phyloP scores from a whole-genome alignment of 2,113 vertebrate species.

The Prochilodus magdalenae region DNA sequence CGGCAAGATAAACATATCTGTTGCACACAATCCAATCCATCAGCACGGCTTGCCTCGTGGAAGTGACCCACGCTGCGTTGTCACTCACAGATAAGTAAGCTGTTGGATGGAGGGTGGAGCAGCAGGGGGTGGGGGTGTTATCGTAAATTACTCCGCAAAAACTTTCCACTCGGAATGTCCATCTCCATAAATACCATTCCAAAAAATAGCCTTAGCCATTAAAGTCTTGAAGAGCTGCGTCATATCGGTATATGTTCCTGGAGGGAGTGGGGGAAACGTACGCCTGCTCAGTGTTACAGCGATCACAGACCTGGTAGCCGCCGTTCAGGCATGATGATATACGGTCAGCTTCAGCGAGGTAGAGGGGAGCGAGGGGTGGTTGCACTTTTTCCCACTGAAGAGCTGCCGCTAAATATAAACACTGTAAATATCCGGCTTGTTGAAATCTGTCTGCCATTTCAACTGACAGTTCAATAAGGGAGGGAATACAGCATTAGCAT shows the following conservation, averaged over 20 bases:
- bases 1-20: slow-evolving; percentile 83
- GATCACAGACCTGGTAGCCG: slow-evolving; percentile 49
- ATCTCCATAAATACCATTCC: neutral
- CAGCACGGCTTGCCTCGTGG: slow-evolving; percentile 74
- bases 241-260: slow-evolving; percentile 22
- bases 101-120: slow-evolving; percentile 53
- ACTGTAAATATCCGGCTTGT: slow-evolving; percentile 45
- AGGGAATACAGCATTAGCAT: slow-evolving; percentile 21
- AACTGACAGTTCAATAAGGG: slow-evolving; percentile 17
- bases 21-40: slow-evolving; percentile 78
- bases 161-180: neutral
- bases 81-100: slow-evolving; percentile 73
- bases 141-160: slow-evolving; percentile 47
- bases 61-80: slow-evolving; percentile 74
- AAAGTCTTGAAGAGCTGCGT: slow-evolving; percentile 28
- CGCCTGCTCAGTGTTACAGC: slow-evolving; percentile 41
- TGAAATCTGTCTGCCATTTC: slow-evolving; percentile 32
- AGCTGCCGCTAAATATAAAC: slow-evolving; percentile 61
- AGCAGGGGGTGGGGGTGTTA: slow-evolving; percentile 19
- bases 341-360: slow-evolving; percentile 26
- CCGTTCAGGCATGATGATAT: slow-evolving; percentile 46
- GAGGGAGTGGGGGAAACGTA: slow-evolving; percentile 10
- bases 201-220: slow-evolving; percentile 14
- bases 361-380: neutral
- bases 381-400: slow-evolving; percentile 33